A percentile compares a stretch with the other conserved stretches of the same genome.
Conservation (phyloP, 2,797 vertebrate species). For the Lithobates sylvaticus region DNA sequence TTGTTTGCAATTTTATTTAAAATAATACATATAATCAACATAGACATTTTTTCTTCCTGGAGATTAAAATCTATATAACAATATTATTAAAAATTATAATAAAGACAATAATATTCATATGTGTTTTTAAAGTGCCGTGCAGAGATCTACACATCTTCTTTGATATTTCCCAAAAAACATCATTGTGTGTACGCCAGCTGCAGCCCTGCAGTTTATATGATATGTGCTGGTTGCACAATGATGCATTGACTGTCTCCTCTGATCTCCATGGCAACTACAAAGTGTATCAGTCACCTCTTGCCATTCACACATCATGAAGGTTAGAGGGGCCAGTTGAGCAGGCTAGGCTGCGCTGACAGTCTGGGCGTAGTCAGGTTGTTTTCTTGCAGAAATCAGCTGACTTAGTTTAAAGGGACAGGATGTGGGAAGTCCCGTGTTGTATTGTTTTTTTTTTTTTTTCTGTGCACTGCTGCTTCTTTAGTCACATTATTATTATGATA, state of each 20-base stretch:
- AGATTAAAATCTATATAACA: no score
- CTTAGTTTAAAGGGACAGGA: constrained; percentile 43
- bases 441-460: neutral
- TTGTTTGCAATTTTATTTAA: no score
- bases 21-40: no score
- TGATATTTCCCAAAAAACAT: no score
- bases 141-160: no score
- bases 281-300: neutral
- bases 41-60: no score
- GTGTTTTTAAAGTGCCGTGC: no score
- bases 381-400: constrained; percentile 45
- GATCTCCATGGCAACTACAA: constrained; percentile 11
- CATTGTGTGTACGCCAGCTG: no score
- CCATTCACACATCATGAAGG: constrained; percentile 3
- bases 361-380: constrained; percentile 54
- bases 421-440: constrained; percentile 9
- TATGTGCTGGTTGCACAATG: neutral
- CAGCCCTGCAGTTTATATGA: neutral
- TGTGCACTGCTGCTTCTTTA: neutral
- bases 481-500: neutral
- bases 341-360: neutral
- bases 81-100: no score
- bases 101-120: no score
- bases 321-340: constrained; percentile 20
- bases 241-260: neutral